Conservation (phyloP, 2,113 vertebrate species). For the Oncorhynchus nerka region DNA sequence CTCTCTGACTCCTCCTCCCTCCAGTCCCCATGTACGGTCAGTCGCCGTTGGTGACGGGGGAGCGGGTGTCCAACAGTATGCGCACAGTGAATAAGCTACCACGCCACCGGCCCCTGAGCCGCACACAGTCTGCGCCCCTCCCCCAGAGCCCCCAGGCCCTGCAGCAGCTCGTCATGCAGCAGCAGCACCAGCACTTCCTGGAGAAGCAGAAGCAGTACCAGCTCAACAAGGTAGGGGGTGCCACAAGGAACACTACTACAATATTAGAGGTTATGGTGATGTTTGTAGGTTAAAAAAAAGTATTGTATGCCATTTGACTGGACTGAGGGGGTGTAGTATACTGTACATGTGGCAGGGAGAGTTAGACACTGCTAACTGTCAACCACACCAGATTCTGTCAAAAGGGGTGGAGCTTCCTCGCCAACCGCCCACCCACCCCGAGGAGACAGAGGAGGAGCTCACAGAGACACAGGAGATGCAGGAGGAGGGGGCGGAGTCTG, state of each 20-base stretch:
- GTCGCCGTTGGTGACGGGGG: constrained; percentile 88
- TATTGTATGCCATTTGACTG: not conserved
- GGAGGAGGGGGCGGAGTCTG: constrained; percentile 60
- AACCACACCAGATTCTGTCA: constrained; percentile 71
- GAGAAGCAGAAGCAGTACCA: constrained; percentile 87
- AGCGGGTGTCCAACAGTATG: constrained; percentile 79
- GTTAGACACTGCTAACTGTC: too few species aligned
- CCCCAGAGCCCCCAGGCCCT: constrained; percentile 91
- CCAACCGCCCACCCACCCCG: constrained; percentile 78
- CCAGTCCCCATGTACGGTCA: constrained; percentile 90
- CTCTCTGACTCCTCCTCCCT: not conserved
- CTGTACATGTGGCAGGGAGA: not conserved
- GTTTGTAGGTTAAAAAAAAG: not conserved
- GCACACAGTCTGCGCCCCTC: constrained; percentile 90
- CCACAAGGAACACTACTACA: not conserved
- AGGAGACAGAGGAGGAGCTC: constrained; percentile 84
- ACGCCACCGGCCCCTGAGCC: constrained; percentile 86
- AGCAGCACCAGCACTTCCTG: constrained; percentile 90
- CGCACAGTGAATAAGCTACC: constrained; percentile 85
- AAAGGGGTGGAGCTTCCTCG: constrained; percentile 74
- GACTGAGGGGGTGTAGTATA: not conserved
- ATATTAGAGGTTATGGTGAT: too few species aligned
- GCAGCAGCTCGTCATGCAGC: constrained; percentile 90
- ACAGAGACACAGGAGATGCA: constrained; percentile 77
- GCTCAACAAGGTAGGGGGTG: constrained; percentile 74